Percentiles rank a stretch among this genome's conserved stretches.
Conservation (phyloP, 1,140 invertebrate species). For the Campodea augens region DNA sequence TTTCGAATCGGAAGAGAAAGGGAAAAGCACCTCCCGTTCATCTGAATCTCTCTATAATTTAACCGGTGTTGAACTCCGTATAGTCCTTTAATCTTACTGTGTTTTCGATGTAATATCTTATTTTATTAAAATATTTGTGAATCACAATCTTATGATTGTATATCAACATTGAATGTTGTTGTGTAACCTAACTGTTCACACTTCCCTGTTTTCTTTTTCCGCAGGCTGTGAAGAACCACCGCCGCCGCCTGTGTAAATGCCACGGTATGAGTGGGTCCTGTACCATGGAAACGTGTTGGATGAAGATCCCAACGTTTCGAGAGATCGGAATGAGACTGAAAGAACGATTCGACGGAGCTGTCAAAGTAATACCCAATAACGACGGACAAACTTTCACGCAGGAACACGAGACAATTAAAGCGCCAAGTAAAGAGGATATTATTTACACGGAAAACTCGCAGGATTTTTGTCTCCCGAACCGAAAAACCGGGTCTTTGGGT, state of each 20-base stretch:
- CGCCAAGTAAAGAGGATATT: conserved; percentile 52
- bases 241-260: conserved; percentile 71
- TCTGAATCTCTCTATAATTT: too few species aligned
- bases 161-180: too few species aligned
- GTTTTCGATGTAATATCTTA: too few species aligned
- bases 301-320: conserved; percentile 62
- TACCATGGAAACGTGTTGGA: conserved; percentile 63
- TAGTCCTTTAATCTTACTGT: too few species aligned
- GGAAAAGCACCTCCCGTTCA: too few species aligned
- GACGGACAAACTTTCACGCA: conserved; percentile 68
- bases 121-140: too few species aligned
- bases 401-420: conserved; percentile 50
- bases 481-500: conserved; percentile 65
- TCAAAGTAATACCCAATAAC: conserved; percentile 62
- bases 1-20: too few species aligned
- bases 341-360: conserved; percentile 65
- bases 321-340: conserved; percentile 61
- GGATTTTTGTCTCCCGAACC: conserved; percentile 59
- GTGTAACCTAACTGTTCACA: too few species aligned
- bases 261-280: conserved; percentile 70
- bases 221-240: conserved; percentile 66
- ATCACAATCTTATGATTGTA: too few species aligned
- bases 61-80: too few species aligned
- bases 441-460: conserved; percentile 79
- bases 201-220: too few species aligned